phyloP scores from a whole-genome alignment of 2,113 vertebrate genomes.

The Parus major region DNA sequence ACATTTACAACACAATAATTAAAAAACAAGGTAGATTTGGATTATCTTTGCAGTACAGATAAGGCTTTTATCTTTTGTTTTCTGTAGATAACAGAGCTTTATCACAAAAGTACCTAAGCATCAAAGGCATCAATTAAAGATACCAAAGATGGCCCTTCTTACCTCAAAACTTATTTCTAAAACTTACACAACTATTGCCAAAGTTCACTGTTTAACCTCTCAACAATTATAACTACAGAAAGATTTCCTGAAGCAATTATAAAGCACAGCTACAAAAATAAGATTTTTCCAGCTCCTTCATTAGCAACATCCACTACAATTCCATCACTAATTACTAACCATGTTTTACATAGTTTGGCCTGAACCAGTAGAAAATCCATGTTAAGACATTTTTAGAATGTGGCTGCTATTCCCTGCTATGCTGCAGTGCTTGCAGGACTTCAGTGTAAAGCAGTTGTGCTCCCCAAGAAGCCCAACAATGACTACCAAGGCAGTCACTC shows the following conservation, averaged over 20 bases:
- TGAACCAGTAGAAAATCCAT: neutral
- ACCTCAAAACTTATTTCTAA: conserved; percentile 4
- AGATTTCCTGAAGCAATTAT: neutral
- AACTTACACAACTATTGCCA: neutral
- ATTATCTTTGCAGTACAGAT: neutral
- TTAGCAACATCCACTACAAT: neutral
- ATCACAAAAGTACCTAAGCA: neutral
- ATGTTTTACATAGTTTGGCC: neutral
- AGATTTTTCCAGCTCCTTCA: neutral
- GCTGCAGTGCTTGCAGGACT: neutral
- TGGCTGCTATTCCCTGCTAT: neutral
- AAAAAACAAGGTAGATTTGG: neutral
- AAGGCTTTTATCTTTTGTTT: neutral
- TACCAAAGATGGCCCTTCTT: neutral
- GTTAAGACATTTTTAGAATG: neutral
- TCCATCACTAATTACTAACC: neutral
- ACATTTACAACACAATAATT: neutral
- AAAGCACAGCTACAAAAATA: neutral
- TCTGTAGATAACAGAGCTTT: neutral
- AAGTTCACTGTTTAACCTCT: neutral
- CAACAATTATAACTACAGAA: neutral
- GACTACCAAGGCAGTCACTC: neutral
- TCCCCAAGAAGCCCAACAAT: neutral
- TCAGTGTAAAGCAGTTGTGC: rapidly evolving
- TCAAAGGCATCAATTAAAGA: neutral